Conservation (phyloP, 2,888 invertebrate species). For the Pseudococcus longispinus region DNA sequence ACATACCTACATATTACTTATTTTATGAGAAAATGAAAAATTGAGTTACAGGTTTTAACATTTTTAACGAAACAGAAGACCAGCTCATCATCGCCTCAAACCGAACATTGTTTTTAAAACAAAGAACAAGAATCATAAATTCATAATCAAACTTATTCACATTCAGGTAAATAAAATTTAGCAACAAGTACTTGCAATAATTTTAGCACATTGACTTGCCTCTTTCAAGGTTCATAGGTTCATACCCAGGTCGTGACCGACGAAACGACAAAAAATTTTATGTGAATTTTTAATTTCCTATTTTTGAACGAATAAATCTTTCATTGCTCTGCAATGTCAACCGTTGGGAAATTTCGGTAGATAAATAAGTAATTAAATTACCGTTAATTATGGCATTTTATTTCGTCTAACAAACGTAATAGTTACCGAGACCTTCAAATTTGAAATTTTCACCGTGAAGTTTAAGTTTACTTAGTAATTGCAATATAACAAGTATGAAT, state of each 20-base stretch:
- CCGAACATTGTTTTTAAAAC: neutral
- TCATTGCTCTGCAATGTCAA: neutral
- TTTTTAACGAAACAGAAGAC: too few species aligned
- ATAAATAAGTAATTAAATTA: neutral
- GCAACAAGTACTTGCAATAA: neutral
- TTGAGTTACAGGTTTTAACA: too few species aligned
- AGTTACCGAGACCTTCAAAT: neutral
- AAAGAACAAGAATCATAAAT: neutral
- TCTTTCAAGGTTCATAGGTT: slow-evolving; percentile 5
- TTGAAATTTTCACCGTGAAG: neutral
- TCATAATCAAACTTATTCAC: neutral
- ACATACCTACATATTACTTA: too few species aligned
- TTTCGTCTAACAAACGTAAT: neutral
- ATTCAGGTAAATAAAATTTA: neutral
- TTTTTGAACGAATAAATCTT: neutral
- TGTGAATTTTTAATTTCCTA: neutral
- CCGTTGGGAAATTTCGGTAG: neutral
- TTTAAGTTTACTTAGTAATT: neutral
- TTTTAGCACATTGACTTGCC: neutral
- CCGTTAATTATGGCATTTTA: neutral
- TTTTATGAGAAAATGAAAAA: too few species aligned
- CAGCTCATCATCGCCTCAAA: too few species aligned
- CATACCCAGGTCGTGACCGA: neutral
- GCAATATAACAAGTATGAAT: neutral
- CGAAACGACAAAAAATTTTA: neutral